A percentile compares a stretch with the other conserved stretches of the same genome.
Evolutionary conservation across 1,140 invertebrate genomes (phyloP).

Genomic region (Drosophila sp.): DNA sequence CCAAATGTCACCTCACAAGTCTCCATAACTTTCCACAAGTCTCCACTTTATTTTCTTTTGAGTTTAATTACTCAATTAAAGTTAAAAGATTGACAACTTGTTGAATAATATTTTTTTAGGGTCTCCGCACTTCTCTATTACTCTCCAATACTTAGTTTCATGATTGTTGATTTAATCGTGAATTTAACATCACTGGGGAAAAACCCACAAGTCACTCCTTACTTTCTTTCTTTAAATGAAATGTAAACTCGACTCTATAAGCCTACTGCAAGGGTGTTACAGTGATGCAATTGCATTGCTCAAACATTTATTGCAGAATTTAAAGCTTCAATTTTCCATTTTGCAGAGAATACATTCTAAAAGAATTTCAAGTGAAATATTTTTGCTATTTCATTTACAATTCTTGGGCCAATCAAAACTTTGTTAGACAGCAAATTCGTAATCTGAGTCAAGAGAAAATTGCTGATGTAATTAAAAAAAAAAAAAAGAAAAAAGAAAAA

Average conservation of each 20-base stretch:
- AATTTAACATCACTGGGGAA: no score
- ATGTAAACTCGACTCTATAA: neutral
- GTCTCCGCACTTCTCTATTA: neutral
- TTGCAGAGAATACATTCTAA: neutral
- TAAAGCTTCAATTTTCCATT: neutral
- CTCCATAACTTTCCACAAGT: neutral
- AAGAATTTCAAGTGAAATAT: neutral
- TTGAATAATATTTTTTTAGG: neutral
- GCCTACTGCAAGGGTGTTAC: neutral
- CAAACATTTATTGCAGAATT: neutral
- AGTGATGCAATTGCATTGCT: neutral
- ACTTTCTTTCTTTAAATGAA: neutral
- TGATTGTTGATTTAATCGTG: neutral
- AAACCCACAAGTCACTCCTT: neutral
- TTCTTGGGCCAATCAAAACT: neutral
- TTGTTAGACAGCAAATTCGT: neutral
- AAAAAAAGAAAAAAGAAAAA: no score
- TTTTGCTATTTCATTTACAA: neutral
- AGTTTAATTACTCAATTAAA: no score
- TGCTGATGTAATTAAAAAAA: conserved; percentile 7
- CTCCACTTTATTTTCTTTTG: neutral
- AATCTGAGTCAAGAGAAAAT: neutral
- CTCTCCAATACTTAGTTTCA: neutral
- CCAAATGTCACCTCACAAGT: neutral
- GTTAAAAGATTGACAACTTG: no score